Evolutionary conservation across 2,113 vertebrate species (phyloP).

Genomic region (Corapipo altera): DNA sequence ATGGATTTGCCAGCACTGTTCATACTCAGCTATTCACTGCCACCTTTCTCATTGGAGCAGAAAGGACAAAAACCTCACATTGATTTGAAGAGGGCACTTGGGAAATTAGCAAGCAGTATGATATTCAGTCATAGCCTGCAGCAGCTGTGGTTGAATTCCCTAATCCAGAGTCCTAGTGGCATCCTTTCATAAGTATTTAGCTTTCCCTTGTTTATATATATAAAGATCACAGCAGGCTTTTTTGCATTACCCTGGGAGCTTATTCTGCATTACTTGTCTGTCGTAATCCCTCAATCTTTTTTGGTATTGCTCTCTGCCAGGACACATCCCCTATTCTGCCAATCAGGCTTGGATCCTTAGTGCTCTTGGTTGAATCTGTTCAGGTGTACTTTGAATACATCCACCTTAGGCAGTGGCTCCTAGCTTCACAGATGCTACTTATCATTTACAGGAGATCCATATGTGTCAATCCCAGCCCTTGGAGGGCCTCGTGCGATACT

Average conservation of each 20-base stretch:
- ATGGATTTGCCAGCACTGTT: background rate
- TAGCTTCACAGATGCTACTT: background rate
- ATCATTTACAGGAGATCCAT: background rate
- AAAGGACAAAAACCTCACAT: background rate
- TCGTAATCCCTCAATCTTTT: background rate
- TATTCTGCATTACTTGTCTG: background rate
- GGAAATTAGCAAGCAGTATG: background rate
- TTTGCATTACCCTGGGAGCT: background rate
- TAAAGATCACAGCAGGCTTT: background rate
- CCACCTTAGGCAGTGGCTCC: background rate
- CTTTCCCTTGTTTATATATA: background rate
- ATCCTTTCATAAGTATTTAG: background rate
- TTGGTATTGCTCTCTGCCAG: background rate
- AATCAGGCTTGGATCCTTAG: background rate
- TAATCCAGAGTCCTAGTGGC: background rate
- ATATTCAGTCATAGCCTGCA: background rate
- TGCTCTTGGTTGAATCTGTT: background rate
- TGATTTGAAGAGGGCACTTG: background rate
- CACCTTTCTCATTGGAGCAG: background rate
- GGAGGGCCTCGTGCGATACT: rapidly evolving
- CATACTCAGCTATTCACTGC: background rate
- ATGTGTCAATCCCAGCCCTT: background rate
- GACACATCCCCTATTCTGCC: background rate
- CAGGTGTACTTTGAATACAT: background rate
- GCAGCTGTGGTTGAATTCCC: background rate